These are phyloP conservation scores for Sialis lutaria DNA, from an alignment of 2,888 invertebrate genomes.

Conservation along the genomic window DNA sequence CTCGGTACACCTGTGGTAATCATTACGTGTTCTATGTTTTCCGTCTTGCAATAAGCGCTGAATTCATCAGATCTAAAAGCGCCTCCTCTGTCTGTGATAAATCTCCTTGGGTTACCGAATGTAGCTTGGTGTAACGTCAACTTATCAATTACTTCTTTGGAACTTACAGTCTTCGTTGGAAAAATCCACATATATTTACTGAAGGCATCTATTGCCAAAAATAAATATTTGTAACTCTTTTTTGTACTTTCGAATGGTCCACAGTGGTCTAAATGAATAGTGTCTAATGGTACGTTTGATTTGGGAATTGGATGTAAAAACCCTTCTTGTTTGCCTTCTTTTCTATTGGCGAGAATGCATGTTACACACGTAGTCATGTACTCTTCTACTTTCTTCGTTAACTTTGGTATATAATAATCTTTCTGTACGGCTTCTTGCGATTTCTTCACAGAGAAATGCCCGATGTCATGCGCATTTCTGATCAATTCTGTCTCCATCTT, in stretches of 20 bases:
- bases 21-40: constrained; percentile 16
- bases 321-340: no score
- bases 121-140: constrained; percentile 14
- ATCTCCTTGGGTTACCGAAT: constrained; percentile 20
- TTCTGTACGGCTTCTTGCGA: no score
- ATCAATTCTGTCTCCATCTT: no score
- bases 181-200: constrained; percentile 21
- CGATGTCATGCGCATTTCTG: no score
- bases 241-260: constrained; percentile 17
- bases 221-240: constrained; percentile 19
- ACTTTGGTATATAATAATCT: no score
- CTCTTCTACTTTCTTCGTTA: no score
- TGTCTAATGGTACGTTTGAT: no score
- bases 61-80: constrained; percentile 20
- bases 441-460: no score
- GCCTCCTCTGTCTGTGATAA: constrained; percentile 19
- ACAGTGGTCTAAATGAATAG: constrained; percentile 19
- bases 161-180: constrained; percentile 15
- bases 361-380: no score
- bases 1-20: constrained; percentile 17
- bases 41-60: constrained; percentile 16
- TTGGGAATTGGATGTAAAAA: no score
- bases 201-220: constrained; percentile 19
- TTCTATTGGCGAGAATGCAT: no score
- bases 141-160: constrained; percentile 17